Evolutionary conservation across 2,888 invertebrate genomes (phyloP).

Genomic region (Harpalus rubripes): DNA sequence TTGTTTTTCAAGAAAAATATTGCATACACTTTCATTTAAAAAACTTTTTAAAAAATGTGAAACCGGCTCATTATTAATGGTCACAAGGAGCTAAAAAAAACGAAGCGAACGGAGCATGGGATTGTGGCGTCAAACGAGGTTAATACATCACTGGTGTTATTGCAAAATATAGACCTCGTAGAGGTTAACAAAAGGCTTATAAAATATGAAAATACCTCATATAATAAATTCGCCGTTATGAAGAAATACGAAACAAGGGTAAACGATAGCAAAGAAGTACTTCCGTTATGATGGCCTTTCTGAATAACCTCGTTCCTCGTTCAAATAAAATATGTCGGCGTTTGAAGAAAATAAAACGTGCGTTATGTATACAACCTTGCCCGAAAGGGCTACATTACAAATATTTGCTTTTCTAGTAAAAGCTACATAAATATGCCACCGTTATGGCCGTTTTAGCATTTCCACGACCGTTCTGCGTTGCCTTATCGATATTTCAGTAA

Average conservation of each 20-base stretch:
- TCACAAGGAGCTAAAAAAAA: too few species aligned
- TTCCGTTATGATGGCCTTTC: constrained; percentile 43
- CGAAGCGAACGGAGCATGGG: too few species aligned
- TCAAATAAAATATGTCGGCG: constrained; percentile 52
- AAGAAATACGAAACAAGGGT: constrained; percentile 23
- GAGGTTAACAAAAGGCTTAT: neutral
- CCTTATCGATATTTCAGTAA: constrained; percentile 38
- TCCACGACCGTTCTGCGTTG: neutral
- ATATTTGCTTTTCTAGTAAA: constrained; percentile 64
- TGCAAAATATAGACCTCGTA: neutral
- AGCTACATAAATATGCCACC: constrained; percentile 58
- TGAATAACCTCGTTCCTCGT: constrained; percentile 4
- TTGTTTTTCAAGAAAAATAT: too few species aligned
- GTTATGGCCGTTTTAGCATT: constrained; percentile 57
- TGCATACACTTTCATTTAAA: too few species aligned
- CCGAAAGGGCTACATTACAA: constrained; percentile 53
- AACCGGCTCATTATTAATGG: too few species aligned
- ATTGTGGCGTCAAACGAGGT: too few species aligned
- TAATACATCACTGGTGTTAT: too few species aligned
- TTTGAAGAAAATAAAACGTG: constrained; percentile 51
- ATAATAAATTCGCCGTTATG: neutral
- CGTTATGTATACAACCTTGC: constrained; percentile 24
- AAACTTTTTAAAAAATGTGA: too few species aligned
- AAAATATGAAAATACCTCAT: neutral
- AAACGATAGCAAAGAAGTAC: constrained; percentile 24